Percentiles rank a stretch among this genome's conserved stretches.
Conservation (phyloP, 2,888 invertebrate species). For the Pelosia muscerda region DNA sequence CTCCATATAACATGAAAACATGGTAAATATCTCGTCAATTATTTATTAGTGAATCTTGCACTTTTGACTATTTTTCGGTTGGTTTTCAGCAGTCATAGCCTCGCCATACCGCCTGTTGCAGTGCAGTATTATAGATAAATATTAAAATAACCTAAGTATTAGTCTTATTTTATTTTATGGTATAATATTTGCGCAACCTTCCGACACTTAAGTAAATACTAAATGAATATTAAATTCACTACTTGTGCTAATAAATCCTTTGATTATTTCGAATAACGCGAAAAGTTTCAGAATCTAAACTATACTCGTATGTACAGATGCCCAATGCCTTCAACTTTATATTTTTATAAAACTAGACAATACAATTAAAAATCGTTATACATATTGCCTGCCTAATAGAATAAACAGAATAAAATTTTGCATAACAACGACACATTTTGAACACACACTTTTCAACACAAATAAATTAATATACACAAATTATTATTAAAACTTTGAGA, state of each 20-base stretch:
- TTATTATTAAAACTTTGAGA: slow-evolving; percentile 32
- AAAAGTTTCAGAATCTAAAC: background rate
- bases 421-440: background rate
- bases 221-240: no score
- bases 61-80: no score
- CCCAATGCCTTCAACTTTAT: background rate
- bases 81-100: background rate
- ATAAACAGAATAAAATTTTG: background rate
- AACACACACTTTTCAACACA: slow-evolving; percentile 7
- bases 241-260: no score
- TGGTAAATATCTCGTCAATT: no score
- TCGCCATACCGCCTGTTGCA: background rate
- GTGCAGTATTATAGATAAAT: background rate
- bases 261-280: background rate
- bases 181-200: no score
- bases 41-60: no score
- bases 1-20: no score
- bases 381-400: background rate
- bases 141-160: background rate
- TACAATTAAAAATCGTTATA: background rate
- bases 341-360: background rate
- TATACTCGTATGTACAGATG: background rate
- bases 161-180: no score
- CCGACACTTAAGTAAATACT: no score
- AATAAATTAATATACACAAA: background rate